Evolutionary conservation across 2,888 invertebrate genomes (phyloP), one percentile per base, ranked within the genome.

Genomic region (Clistopyga incitator): DNA sequence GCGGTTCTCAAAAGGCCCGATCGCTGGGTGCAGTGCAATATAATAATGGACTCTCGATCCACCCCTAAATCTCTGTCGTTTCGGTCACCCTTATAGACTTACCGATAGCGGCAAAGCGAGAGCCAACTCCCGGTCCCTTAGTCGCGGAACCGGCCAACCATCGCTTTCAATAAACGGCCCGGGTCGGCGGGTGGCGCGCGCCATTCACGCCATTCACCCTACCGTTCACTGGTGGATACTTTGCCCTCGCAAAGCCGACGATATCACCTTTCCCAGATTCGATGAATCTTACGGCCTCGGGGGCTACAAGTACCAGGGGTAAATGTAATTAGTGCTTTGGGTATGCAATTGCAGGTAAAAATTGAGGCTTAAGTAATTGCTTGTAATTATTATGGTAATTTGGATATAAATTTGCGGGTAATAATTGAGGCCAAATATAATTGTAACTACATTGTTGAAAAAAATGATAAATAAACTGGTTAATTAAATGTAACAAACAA

Each of bases 1-100:
- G 86, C 23, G 87, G 87, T 85, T 85, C 87, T 87, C 86, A 86
- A 85, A 79, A 45, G 68, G n/a, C 20, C 23, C 23, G n/a, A 20
- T 38, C n/a, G 20, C 15, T 75, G 47, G 23, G 47, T 68, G 15
- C 38, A 75, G 54, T 45, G 52, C 71, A 20, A 64, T 84, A 80
- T 80, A 84, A 80, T 78, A 74, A 80, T 78, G 70, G 45, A 77
- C 80, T 75, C 72, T 56, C 77, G 77, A 72, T 52, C 45, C 68
- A 45, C 45, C 45, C 50, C 25, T 42, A 65, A 76, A 70, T 79
- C 82, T 82, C 82, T 64, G 70, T 76, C 78, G 59, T 78, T 42
- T 78, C 68, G 47, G 70, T 79, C 76, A 11, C 83, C 79, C 83
- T 83, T 83, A 76, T 79, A 71, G 79, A 83, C 79, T 79, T 79